phyloP scores from a whole-genome alignment of 2,113 vertebrate species.

The Urocolius indicus region DNA sequence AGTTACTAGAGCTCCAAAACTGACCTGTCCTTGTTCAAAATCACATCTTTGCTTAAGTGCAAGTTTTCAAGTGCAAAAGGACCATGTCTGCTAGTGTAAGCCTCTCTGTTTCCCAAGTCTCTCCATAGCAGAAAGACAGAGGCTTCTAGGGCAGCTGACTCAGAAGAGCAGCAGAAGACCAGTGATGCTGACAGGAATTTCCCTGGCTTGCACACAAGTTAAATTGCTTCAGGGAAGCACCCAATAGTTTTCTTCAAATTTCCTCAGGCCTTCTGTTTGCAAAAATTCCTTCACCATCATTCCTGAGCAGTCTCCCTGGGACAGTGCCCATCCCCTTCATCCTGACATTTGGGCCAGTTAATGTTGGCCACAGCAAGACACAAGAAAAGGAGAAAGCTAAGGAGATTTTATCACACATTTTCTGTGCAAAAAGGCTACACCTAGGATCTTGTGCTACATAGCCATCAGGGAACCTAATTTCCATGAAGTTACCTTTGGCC shows the following conservation, averaged over 20 bases:
- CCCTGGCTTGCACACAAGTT: background rate
- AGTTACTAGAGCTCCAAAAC: background rate
- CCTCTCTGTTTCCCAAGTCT: accelerated
- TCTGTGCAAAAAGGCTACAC: background rate
- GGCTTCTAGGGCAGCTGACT: background rate
- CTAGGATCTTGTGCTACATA: background rate
- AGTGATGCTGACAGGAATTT: background rate
- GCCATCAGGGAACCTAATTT: background rate
- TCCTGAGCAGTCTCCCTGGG: background rate
- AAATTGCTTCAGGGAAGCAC: background rate
- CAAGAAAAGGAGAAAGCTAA: background rate
- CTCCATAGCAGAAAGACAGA: background rate
- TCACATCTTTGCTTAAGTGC: background rate
- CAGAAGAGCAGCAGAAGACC: background rate
- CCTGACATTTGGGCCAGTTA: background rate
- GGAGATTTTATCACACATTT: background rate
- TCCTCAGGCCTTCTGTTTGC: background rate
- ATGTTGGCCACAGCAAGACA: background rate
- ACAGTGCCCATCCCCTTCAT: background rate
- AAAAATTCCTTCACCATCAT: background rate
- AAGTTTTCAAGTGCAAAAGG: background rate
- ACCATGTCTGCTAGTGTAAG: background rate
- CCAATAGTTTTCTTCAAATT: background rate
- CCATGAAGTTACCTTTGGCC: background rate
- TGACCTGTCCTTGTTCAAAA: background rate